Conservation (phyloP, 2,888 invertebrate species). For the Parelbella ahira region DNA sequence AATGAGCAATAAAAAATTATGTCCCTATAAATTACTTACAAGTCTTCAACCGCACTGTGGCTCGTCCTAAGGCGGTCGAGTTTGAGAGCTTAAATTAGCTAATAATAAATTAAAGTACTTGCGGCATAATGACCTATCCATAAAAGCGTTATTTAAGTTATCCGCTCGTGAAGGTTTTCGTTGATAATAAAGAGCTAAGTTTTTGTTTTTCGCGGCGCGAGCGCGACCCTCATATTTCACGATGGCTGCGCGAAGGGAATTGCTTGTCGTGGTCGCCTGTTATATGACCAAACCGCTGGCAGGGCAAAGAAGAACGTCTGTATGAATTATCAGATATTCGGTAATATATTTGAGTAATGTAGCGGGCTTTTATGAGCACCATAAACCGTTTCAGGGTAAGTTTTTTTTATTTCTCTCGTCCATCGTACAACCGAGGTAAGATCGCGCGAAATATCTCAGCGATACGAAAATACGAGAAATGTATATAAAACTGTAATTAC, state of each 20-base stretch:
- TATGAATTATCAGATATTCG: slow-evolving; percentile 26
- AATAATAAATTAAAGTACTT: slow-evolving; percentile 38
- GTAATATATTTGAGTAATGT: slow-evolving; percentile 23
- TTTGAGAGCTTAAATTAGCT: slow-evolving; percentile 55
- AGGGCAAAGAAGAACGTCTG: slow-evolving; percentile 29
- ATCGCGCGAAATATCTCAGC: no score
- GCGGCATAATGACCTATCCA: slow-evolving; percentile 13
- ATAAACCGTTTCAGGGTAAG: slow-evolving; percentile 19
- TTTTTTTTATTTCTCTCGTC: slow-evolving; percentile 6
- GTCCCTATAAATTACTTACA: slow-evolving; percentile 58
- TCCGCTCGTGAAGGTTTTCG: slow-evolving; percentile 40
- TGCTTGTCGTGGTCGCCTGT: slow-evolving; percentile 46
- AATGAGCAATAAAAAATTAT: slow-evolving; percentile 51
- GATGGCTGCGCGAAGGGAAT: slow-evolving; percentile 53
- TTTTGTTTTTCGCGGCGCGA: slow-evolving; percentile 52
- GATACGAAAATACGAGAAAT: no score
- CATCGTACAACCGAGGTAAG: slow-evolving; percentile 4
- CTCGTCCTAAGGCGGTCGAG: slow-evolving; percentile 45
- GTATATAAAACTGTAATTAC: no score
- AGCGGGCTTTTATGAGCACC: slow-evolving; percentile 18
- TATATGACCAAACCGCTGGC: slow-evolving; percentile 35
- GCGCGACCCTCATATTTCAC: slow-evolving; percentile 65
- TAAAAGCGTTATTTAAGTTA: slow-evolving; percentile 39
- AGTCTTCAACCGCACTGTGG: slow-evolving; percentile 36
- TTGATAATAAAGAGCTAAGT: slow-evolving; percentile 43